Conservation (phyloP, 1,140 invertebrate species). For the Drosophila lini region DNA sequence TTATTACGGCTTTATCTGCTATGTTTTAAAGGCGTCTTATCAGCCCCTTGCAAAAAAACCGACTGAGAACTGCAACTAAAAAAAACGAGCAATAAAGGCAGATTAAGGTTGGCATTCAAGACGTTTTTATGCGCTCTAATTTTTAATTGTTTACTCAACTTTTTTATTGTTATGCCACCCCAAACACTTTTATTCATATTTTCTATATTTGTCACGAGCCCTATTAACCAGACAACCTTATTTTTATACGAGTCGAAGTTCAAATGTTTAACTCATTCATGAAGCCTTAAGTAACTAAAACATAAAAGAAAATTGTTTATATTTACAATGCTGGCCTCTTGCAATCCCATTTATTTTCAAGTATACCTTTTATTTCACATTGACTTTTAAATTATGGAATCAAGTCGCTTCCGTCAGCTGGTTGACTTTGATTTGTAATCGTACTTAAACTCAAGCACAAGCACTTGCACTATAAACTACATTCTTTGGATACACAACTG, state of each 20-base stretch:
- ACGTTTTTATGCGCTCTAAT: slow-evolving; percentile 11
- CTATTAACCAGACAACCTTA: background rate
- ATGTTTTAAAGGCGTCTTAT: slow-evolving; percentile 25
- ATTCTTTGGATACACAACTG: slow-evolving; percentile 10
- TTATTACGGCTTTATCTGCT: slow-evolving; percentile 25
- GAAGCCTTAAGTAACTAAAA: background rate
- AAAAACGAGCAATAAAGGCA: slow-evolving; percentile 1
- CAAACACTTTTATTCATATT: background rate
- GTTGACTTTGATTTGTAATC: slow-evolving; percentile 17
- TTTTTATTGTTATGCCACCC: background rate
- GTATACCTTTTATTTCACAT: background rate
- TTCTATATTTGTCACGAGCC: no score
- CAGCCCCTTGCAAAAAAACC: slow-evolving; percentile 13
- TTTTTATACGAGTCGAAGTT: background rate
- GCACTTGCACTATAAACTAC: slow-evolving; percentile 5
- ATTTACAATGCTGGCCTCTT: background rate
- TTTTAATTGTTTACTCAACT: slow-evolving; percentile 1
- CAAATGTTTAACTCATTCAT: background rate
- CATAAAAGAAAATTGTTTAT: no score
- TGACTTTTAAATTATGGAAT: slow-evolving; percentile 1
- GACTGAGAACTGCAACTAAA: slow-evolving; percentile 18
- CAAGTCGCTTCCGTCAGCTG: background rate
- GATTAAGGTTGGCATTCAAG: slow-evolving; percentile 2
- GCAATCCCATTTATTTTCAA: background rate
- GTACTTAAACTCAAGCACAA: slow-evolving; percentile 10